Evolutionary conservation across 1,140 invertebrate species (phyloP), one percentile per base, ranked within the genome.

Genomic region (Matsumurasca onukii): DNA sequence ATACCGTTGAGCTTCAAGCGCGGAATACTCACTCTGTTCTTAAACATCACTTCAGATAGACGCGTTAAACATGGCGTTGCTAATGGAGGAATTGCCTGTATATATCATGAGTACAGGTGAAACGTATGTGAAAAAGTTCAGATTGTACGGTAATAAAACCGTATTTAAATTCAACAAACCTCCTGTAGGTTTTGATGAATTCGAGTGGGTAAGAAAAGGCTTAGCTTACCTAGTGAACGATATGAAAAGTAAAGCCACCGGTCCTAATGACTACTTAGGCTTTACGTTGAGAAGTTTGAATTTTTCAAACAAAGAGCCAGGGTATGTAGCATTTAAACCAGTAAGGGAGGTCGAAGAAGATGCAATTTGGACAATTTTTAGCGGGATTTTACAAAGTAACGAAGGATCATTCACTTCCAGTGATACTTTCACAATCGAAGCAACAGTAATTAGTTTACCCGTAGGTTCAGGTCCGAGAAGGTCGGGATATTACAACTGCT

Each of bases 261-360:
- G n/a, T 12, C 9, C 9, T 12, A 45, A 30, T 30, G 59, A 63
- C 27, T 22, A 30, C 9, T 17, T 63, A 5, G 59, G 59, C 27
- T 63, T 63, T 30, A 63, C 59, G 31, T 25, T 63, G 13, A 3
- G 9, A 12, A 63, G 59, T 63, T 27, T 30, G 31, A 63, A 63
- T 31, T 30, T 63, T 13, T 17, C 24, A 63, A 13, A 15, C 3
- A 20, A 30, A 9, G 31, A 30, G 5, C 59, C 59, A 9, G 59
- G 59, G 3, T 63, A 13, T 3, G 25, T 30, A 13, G 12, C 3
- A 3, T 63, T 63, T 27, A 3, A 30, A 25, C 59, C 31, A 27
- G 25, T 15, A 27, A 22, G 9, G 3, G 31, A 63, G 22, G 15
- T 63, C 27, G 15, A 63, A 12, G 17, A 17, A 17, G 59, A 63